Evolutionary conservation across 2,113 vertebrate species (phyloP).

Genomic region (Xenopus borealis): DNA sequence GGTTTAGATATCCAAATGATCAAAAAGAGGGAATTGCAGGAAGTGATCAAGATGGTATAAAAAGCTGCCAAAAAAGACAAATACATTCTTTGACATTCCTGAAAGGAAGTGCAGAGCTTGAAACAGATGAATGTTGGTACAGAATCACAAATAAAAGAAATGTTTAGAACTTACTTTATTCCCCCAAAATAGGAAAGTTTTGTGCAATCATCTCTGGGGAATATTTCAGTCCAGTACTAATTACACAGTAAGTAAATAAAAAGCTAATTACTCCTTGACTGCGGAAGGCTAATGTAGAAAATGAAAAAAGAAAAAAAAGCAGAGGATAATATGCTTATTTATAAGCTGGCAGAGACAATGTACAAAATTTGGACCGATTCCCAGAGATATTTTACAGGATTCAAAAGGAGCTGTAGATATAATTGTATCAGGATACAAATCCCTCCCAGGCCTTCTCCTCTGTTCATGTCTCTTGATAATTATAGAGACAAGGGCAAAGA

Average conservation of each 20-base stretch:
- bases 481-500: too few relatives aligned
- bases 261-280: slow-evolving; percentile 34
- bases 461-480: slow-evolving; percentile 9
- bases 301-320: background rate
- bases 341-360: slow-evolving; percentile 27
- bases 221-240: slow-evolving; percentile 3
- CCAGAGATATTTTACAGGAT: slow-evolving; percentile 26
- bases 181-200: slow-evolving; percentile 18
- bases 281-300: background rate
- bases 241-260: slow-evolving; percentile 19
- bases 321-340: slow-evolving; percentile 31
- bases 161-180: slow-evolving; percentile 12
- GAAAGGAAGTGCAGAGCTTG: background rate
- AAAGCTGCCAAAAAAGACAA: background rate
- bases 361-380: slow-evolving; percentile 11
- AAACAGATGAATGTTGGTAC: background rate
- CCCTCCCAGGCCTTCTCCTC: background rate
- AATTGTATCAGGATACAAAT: slow-evolving; percentile 25
- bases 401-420: slow-evolving; percentile 15
- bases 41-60: background rate
- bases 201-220: background rate
- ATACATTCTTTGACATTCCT: background rate
- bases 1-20: background rate
- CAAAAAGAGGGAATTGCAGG: background rate
- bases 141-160: background rate